Conservation (phyloP, 2,113 vertebrate species). For the Cromileptes altivelis region DNA sequence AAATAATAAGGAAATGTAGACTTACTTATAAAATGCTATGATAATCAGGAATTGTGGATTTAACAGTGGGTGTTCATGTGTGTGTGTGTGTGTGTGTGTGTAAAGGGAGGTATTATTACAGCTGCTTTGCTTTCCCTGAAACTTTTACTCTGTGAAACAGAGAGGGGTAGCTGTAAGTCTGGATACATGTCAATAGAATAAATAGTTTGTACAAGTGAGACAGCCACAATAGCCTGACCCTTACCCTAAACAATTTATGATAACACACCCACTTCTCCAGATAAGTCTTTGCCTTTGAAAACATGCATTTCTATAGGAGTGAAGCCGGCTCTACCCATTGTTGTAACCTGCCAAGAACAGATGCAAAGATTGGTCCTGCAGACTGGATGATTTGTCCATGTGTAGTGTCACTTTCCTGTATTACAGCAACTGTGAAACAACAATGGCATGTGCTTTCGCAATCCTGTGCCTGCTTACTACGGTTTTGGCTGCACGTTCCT, state of each 20-base stretch:
- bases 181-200: neutral
- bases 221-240: neutral
- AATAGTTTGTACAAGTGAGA: neutral
- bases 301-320: neutral
- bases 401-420: neutral
- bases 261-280: neutral
- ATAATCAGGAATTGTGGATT: neutral
- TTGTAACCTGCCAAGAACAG: neutral
- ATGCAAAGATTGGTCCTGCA: neutral
- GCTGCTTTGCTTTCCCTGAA: neutral
- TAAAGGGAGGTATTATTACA: neutral
- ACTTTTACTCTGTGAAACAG: neutral
- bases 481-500: slow-evolving; percentile 3
- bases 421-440: slow-evolving; percentile 2
- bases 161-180: neutral
- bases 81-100: neutral
- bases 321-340: neutral
- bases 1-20: neutral
- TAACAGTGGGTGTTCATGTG: too few species aligned
- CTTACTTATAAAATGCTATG: neutral
- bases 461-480: neutral
- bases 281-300: slow-evolving; percentile 5
- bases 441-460: slow-evolving; percentile 29
- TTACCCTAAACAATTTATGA: slow-evolving; percentile 5
- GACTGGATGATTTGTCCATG: neutral